Percentiles rank a stretch among this genome's conserved stretches.
phyloP scores from a whole-genome alignment of 2,888 invertebrate genomes.

The Adelphocoris suturalis region DNA sequence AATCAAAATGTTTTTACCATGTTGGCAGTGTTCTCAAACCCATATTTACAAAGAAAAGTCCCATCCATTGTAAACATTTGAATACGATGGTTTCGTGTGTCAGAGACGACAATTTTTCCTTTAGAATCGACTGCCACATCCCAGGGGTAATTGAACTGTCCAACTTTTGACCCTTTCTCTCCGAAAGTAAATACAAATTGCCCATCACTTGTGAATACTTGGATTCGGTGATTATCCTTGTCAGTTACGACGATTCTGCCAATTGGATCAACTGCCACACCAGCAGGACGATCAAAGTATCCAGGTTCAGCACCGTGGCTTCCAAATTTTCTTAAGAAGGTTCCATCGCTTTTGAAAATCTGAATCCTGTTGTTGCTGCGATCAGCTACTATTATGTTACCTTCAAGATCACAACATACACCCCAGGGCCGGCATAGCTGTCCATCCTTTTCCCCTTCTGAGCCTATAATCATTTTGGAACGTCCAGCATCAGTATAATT shows the following conservation, averaged over 20 bases:
- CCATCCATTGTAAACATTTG: constrained; percentile 92
- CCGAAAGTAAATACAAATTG: constrained; percentile 91
- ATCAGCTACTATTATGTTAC: constrained; percentile 86
- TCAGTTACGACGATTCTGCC: constrained; percentile 95
- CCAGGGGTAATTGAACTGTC: constrained; percentile 98
- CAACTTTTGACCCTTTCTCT: constrained; percentile 90
- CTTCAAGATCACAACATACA: constrained; percentile 89
- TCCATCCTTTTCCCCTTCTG: constrained; percentile 80
- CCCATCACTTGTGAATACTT: constrained; percentile 88
- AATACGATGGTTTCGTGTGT: constrained; percentile 94
- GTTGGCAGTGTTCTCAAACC: constrained; percentile 85
- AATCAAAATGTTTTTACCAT: constrained; percentile 86
- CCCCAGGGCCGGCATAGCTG: constrained; percentile 85
- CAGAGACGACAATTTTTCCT: constrained; percentile 93
- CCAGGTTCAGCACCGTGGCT: constrained; percentile 89
- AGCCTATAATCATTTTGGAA: constrained; percentile 80
- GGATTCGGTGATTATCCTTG: constrained; percentile 94
- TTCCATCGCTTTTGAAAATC: constrained; percentile 86
- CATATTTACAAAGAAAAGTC: constrained; percentile 89
- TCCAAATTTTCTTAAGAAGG: constrained; percentile 88
- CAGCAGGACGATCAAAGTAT: constrained; percentile 95
- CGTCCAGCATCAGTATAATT: constrained; percentile 75
- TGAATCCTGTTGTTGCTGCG: constrained; percentile 92
- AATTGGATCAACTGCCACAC: constrained; percentile 88
- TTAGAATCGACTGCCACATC: constrained; percentile 92